phyloP scores from a whole-genome alignment of 1,140 invertebrate species.

The Achroia grisella region DNA sequence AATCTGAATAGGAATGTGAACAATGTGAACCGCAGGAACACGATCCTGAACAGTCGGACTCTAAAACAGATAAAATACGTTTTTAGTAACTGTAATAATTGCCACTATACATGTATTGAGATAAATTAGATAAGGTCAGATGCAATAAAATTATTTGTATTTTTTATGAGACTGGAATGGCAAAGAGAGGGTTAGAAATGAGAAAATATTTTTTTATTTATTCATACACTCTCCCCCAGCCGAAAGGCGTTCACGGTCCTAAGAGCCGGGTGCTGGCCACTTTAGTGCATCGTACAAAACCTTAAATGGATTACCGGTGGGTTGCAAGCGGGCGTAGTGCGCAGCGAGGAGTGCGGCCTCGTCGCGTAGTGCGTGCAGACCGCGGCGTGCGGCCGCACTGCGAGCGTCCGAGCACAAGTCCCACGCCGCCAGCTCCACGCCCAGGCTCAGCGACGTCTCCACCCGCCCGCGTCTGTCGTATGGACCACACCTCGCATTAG shows the following conservation, averaged over 20 bases:
- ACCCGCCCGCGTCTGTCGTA: constrained; percentile 81
- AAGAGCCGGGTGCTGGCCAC: too few relatives aligned
- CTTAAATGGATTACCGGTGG: not conserved
- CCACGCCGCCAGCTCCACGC: constrained; percentile 87
- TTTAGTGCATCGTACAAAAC: too few relatives aligned
- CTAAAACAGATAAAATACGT: constrained; percentile 26
- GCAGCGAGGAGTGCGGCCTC: constrained; percentile 85
- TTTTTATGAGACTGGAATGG: too few relatives aligned
- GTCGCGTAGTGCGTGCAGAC: constrained; percentile 80
- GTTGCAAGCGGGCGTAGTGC: constrained; percentile 56
- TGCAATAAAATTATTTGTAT: too few relatives aligned
- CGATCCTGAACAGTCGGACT: constrained; percentile 53
- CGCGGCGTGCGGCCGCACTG: constrained; percentile 82
- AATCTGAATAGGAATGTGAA: constrained; percentile 35
- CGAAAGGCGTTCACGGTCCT: too few relatives aligned
- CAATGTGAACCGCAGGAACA: constrained; percentile 55
- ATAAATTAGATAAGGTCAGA: too few relatives aligned
- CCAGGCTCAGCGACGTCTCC: constrained; percentile 90
- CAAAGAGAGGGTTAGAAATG: too few relatives aligned
- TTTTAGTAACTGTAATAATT: too few relatives aligned
- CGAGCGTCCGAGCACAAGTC: constrained; percentile 90
- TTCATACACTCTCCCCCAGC: too few relatives aligned
- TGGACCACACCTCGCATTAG: too few relatives aligned
- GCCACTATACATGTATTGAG: too few relatives aligned
- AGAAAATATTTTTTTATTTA: too few relatives aligned